Conservation (phyloP, 2,797 vertebrate genomes). For the Molossus molossus region DNA sequence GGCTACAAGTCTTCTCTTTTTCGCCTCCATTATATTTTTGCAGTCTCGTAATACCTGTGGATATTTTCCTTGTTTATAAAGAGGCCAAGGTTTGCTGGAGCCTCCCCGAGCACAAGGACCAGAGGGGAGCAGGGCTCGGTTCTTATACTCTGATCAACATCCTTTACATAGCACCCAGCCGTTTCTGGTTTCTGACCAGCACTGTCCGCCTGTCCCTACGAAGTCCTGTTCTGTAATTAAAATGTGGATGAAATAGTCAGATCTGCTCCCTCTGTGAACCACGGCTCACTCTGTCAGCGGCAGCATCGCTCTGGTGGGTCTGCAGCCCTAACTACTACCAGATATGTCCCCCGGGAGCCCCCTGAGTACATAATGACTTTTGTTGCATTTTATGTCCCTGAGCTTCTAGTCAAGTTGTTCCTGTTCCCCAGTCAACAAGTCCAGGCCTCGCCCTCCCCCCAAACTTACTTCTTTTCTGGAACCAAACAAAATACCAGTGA, state of each 20-base stretch:
- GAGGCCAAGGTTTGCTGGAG: background rate
- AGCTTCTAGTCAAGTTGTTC: background rate
- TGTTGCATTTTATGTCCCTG: background rate
- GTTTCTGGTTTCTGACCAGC: background rate
- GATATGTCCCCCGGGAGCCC: background rate
- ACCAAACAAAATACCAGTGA: background rate
- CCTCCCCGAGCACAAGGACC: rapidly evolving
- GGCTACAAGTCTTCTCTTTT: background rate
- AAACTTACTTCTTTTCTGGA: conserved; percentile 43
- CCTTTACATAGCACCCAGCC: background rate
- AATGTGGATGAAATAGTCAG: background rate
- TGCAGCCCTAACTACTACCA: background rate
- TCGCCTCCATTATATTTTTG: background rate
- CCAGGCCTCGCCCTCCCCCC: background rate
- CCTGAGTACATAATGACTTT: background rate
- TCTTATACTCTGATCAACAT: rapidly evolving
- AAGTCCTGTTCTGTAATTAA: background rate
- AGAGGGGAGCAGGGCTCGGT: background rate
- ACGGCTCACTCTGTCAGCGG: background rate
- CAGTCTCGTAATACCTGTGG: background rate
- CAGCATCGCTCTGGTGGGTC: background rate
- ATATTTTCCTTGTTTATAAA: background rate
- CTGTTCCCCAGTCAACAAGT: background rate
- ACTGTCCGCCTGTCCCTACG: background rate
- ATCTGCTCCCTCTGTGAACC: background rate